These are phyloP conservation scores for Coreius guichenoti DNA, from an alignment of 2,797 vertebrate genomes.

Conservation along the genomic window DNA sequence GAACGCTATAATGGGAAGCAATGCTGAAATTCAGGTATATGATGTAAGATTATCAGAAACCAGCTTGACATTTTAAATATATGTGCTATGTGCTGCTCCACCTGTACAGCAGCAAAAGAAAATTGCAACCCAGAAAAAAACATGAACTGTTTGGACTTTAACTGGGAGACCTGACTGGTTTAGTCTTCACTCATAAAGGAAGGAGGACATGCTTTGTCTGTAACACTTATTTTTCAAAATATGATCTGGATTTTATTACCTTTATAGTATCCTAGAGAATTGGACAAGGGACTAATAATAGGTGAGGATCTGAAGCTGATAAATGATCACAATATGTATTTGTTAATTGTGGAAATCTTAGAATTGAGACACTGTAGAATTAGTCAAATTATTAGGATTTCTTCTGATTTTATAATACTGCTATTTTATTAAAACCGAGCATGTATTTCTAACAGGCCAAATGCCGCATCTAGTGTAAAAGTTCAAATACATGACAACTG, in stretches of 20 bases:
- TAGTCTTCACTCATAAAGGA: not conserved
- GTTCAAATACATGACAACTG: too few relatives aligned
- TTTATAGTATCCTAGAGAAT: not conserved
- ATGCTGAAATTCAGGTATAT: conserved; percentile 24
- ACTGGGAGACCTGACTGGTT: not conserved
- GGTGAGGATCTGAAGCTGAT: not conserved
- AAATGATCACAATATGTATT: not conserved
- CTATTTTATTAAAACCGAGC: not conserved
- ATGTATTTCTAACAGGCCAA: too few relatives aligned
- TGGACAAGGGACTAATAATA: not conserved
- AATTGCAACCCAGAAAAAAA: not conserved
- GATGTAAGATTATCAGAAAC: not conserved
- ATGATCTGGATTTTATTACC: not conserved
- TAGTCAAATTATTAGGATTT: not conserved
- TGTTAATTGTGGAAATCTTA: not conserved
- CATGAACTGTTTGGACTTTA: not conserved
- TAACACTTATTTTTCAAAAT: not conserved
- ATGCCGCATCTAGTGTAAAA: too few relatives aligned
- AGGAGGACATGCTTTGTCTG: not conserved
- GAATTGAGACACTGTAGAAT: not conserved
- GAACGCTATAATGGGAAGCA: not conserved
- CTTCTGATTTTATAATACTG: not conserved
- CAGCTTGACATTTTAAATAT: not conserved
- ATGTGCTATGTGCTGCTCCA: not conserved
- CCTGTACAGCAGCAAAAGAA: not conserved